Conservation (phyloP, 2,113 vertebrate genomes). For the Chaetodon auriga region DNA sequence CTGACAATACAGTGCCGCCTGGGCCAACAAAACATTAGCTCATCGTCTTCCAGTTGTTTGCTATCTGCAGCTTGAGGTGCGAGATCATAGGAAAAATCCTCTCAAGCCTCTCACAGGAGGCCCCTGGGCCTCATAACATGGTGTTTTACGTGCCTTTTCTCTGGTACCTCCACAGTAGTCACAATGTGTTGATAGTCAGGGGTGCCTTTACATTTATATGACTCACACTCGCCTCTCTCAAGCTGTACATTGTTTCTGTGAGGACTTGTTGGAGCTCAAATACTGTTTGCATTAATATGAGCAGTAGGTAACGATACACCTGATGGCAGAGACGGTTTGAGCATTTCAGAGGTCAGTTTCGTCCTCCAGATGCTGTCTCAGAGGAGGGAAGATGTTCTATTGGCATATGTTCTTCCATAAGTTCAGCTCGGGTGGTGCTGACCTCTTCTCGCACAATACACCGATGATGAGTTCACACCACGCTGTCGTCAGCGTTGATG, state of each 20-base stretch:
- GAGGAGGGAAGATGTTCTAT: not conserved
- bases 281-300: not conserved
- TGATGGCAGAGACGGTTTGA: not conserved
- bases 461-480: constrained; percentile 39
- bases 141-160: constrained; percentile 47
- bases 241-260: not conserved
- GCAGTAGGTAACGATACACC: not conserved
- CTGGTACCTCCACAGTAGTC: constrained; percentile 59
- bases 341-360: not conserved
- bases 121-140: constrained; percentile 61
- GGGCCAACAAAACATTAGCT: constrained; percentile 74
- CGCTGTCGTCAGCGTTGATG: constrained; percentile 34
- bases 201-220: constrained; percentile 57
- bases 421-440: constrained; percentile 25
- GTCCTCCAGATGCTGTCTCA: not conserved
- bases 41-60: constrained; percentile 75
- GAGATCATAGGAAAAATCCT: constrained; percentile 75
- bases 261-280: not conserved
- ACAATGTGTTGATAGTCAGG: constrained; percentile 59
- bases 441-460: constrained; percentile 35
- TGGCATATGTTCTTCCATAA: constrained; percentile 19
- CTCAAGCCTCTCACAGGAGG: constrained; percentile 55
- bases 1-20: constrained; percentile 35
- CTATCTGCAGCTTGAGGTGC: constrained; percentile 57
- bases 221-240: constrained; percentile 68